These are phyloP conservation scores for Odontomyia ornata DNA, from an alignment of 2,888 invertebrate species.

Conservation along the genomic window DNA sequence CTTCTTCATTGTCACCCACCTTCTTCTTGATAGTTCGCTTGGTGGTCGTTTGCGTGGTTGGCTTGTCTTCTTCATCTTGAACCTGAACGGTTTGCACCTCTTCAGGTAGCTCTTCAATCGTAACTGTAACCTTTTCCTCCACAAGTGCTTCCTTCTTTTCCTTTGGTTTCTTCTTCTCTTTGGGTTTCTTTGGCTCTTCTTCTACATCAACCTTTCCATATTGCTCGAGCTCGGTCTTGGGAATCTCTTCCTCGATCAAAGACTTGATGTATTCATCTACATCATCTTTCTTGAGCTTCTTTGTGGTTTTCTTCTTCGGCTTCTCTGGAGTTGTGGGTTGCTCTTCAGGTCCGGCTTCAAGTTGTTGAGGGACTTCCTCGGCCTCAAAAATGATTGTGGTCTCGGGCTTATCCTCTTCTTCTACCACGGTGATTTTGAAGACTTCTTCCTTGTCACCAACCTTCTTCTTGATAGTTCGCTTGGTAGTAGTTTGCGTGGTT, in stretches of 20 bases:
- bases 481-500: conserved; percentile 53
- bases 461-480: conserved; percentile 59
- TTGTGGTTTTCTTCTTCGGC: conserved; percentile 51
- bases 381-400: conserved; percentile 52
- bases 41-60: conserved; percentile 61
- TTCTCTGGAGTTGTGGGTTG: conserved; percentile 52
- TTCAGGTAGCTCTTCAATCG: conserved; percentile 57
- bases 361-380: conserved; percentile 52
- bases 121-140: conserved; percentile 49
- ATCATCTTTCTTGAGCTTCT: conserved; percentile 56
- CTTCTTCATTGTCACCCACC: conserved; percentile 55
- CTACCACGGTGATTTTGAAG: conserved; percentile 55
- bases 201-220: conserved; percentile 53
- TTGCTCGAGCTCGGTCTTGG: conserved; percentile 48
- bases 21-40: conserved; percentile 65
- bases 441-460: conserved; percentile 54
- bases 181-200: conserved; percentile 60
- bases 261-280: conserved; percentile 55
- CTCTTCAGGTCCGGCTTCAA: conserved; percentile 51
- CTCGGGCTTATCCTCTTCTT: conserved; percentile 61
- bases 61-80: conserved; percentile 58
- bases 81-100: conserved; percentile 48
- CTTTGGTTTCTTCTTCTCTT: conserved; percentile 56
- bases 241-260: conserved; percentile 59
- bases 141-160: conserved; percentile 52